Conservation (phyloP, 2,113 vertebrate species). For the Chloebia gouldiae region DNA sequence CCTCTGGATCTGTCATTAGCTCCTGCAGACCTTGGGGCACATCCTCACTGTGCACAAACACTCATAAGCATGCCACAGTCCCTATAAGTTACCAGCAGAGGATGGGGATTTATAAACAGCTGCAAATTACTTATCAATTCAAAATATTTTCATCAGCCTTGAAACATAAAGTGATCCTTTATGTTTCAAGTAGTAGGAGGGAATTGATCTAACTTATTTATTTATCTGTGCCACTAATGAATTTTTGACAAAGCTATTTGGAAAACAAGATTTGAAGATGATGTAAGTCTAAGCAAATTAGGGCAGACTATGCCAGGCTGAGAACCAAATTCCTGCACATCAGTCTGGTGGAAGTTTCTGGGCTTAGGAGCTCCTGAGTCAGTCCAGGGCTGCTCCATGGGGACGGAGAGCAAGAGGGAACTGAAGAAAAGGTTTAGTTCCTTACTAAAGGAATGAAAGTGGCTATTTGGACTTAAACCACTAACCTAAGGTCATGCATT, state of each 20-base stretch:
- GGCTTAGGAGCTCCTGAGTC: background rate
- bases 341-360: background rate
- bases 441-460: background rate
- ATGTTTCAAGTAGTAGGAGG: background rate
- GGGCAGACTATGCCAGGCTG: background rate
- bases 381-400: fast-evolving
- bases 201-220: background rate
- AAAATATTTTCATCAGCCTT: background rate
- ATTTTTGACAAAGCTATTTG: background rate
- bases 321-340: background rate
- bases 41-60: background rate
- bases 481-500: background rate
- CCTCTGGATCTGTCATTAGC: background rate
- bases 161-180: background rate
- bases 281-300: background rate
- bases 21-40: background rate
- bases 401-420: background rate
- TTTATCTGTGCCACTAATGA: background rate
- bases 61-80: background rate
- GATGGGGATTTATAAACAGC: background rate
- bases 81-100: background rate
- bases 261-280: background rate
- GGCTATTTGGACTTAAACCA: background rate
- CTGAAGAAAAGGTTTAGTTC: background rate
- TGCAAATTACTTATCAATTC: background rate